A percentile compares a stretch with the other conserved stretches of the same genome.
phyloP scores from a whole-genome alignment of 2,888 invertebrate species.

The Diplolepis rosae region DNA sequence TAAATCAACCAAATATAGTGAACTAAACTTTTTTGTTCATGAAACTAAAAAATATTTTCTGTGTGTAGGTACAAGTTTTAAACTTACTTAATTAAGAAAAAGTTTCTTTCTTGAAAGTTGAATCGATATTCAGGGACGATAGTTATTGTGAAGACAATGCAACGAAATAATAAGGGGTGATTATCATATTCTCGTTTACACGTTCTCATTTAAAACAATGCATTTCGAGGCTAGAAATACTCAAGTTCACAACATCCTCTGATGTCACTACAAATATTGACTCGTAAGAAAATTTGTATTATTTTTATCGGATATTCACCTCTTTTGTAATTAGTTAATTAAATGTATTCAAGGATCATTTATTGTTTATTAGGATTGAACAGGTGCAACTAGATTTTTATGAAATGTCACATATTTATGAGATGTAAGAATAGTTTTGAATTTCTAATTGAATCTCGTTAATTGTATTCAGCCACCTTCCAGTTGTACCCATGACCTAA shows the following conservation, averaged over 20 bases:
- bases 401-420: too few species aligned
- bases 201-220: slow-evolving; percentile 15
- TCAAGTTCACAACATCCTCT: slow-evolving; percentile 28
- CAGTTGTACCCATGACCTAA: slow-evolving; percentile 70
- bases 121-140: too few species aligned
- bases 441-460: neutral
- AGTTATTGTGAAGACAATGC: neutral
- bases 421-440: neutral
- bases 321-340: too few species aligned
- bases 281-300: neutral
- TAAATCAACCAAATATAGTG: too few species aligned
- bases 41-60: too few species aligned
- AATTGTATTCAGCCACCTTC: slow-evolving; percentile 42
- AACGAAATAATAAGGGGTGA: slow-evolving; percentile 1
- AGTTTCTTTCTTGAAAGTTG: too few species aligned
- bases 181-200: slow-evolving; percentile 25
- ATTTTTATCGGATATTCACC: neutral
- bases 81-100: too few species aligned
- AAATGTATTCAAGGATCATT: too few species aligned
- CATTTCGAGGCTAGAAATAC: slow-evolving; percentile 16
- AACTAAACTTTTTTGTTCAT: too few species aligned
- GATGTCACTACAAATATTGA: slow-evolving; percentile 9
- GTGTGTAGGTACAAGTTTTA: too few species aligned
- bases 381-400: too few species aligned
- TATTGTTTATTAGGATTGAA: too few species aligned